Evolutionary conservation across 2,797 vertebrate species (phyloP).

Genomic region (Chrosomus eos): DNA sequence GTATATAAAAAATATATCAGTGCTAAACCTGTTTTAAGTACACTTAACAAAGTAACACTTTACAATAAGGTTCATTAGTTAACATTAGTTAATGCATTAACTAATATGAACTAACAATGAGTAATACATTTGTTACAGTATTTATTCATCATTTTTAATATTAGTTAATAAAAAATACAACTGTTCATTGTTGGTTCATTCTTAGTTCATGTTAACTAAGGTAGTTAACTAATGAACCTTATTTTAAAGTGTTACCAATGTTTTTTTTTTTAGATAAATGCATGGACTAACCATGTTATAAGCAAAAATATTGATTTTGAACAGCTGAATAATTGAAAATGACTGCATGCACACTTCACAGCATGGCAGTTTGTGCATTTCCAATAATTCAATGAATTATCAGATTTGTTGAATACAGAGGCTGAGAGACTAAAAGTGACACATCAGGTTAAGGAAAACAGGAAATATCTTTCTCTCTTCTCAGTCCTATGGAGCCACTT

Average conservation of each 20-base stretch:
- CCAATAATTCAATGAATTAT: not conserved
- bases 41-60: no score
- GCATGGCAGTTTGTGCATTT: not conserved
- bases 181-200: no score
- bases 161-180: no score
- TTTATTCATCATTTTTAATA: no score
- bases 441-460: not conserved
- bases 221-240: no score
- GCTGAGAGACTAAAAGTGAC: slow-evolving; percentile 28
- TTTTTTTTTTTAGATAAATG: not conserved
- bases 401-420: not conserved
- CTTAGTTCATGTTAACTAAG: no score
- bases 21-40: not conserved
- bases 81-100: no score
- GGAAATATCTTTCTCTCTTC: not conserved
- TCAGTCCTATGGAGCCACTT: slow-evolving; percentile 3
- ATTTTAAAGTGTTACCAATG: no score
- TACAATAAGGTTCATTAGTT: no score
- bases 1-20: no score
- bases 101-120: no score
- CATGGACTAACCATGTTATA: not conserved
- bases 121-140: no score
- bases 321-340: not conserved
- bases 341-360: not conserved
- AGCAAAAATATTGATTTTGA: not conserved